These are phyloP conservation scores for Knipowitschia caucasica DNA, from an alignment of 2,797 vertebrate species.

Conservation along the genomic window DNA sequence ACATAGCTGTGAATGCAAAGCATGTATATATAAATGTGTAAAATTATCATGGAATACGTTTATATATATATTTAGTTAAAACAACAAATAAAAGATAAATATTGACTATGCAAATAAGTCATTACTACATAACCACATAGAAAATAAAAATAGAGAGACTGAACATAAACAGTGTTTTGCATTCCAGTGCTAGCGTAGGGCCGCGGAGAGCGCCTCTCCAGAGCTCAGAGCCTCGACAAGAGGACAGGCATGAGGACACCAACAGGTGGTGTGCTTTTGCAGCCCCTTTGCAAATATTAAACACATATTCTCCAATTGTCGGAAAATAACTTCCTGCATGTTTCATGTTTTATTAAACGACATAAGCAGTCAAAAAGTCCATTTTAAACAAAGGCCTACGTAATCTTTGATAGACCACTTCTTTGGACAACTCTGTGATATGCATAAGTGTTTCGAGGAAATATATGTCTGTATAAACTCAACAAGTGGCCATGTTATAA, in stretches of 20 bases:
- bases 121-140: conserved; percentile 76
- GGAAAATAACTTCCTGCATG: too few relatives aligned
- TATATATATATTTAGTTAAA: too few relatives aligned
- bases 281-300: conserved; percentile 57
- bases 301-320: too few relatives aligned
- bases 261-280: conserved; percentile 81
- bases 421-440: background rate
- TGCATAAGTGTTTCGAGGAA: background rate
- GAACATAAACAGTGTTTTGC: conserved; percentile 67
- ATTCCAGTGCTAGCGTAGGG: conserved; percentile 64
- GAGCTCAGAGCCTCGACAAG: conserved; percentile 43
- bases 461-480: conserved; percentile 4
- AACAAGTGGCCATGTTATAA: background rate
- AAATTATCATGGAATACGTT: too few relatives aligned
- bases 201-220: conserved; percentile 49
- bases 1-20: conserved; percentile 63
- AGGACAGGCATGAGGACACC: conserved; percentile 68
- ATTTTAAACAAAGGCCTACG: background rate
- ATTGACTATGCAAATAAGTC: conserved; percentile 74
- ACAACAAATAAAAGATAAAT: conserved; percentile 73
- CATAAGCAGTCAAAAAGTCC: background rate
- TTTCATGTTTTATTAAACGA: background rate
- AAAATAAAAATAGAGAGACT: conserved; percentile 44
- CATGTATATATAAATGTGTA: conserved; percentile 71
- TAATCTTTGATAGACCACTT: background rate